Evolutionary conservation across 1,140 invertebrate genomes (phyloP).

Genomic region (Papilio machaon): DNA sequence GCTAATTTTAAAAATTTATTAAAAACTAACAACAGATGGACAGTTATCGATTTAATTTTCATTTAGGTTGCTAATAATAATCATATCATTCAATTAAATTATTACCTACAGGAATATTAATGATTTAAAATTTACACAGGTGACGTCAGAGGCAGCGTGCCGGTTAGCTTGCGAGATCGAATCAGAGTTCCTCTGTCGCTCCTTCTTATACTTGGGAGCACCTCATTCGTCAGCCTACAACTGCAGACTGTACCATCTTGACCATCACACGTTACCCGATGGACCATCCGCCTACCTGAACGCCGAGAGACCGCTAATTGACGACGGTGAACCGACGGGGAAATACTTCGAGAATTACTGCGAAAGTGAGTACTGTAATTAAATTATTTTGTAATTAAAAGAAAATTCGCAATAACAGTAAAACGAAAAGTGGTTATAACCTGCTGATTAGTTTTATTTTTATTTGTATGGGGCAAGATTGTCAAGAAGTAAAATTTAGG

Average conservation of each 20-base stretch:
- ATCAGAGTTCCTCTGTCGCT: conserved; percentile 95
- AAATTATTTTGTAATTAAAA: background rate
- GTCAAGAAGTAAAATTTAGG: background rate
- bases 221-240: conserved; percentile 91
- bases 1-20: too few relatives aligned
- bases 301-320: conserved; percentile 93
- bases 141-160: conserved; percentile 92
- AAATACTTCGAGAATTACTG: conserved; percentile 95
- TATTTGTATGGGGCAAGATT: too few relatives aligned
- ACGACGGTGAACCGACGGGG: conserved; percentile 94
- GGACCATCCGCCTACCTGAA: conserved; percentile 95
- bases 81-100: background rate
- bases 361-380: conserved; percentile 83
- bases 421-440: too few relatives aligned
- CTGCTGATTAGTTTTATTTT: too few relatives aligned
- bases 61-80: background rate
- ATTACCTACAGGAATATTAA: background rate
- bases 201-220: conserved; percentile 91
- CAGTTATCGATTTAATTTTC: conserved; percentile 30
- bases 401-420: too few relatives aligned
- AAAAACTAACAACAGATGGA: too few relatives aligned
- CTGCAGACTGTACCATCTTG: conserved; percentile 95
- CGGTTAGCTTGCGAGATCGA: conserved; percentile 95
- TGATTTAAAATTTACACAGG: conserved; percentile 66
- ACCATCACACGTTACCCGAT: conserved; percentile 95